A percentile compares a stretch with the other conserved stretches of the same genome.
phyloP scores from a whole-genome alignment of 1,140 invertebrate genomes.

The Drosophila parabipectinata region DNA sequence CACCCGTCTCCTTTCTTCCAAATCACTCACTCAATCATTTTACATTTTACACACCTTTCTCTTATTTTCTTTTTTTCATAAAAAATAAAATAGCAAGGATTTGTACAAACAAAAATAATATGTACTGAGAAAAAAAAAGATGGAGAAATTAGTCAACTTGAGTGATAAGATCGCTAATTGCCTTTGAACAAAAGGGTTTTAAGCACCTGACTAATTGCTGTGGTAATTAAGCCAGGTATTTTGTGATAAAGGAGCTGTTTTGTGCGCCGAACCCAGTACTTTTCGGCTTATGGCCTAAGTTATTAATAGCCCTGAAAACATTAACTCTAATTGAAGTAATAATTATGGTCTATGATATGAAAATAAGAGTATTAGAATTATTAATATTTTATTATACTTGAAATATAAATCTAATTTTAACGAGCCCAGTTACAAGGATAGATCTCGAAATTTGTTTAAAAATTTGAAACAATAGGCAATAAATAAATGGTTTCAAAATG shows the following conservation, averaged over 20 bases:
- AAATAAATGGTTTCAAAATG: no score
- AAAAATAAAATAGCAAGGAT: neutral
- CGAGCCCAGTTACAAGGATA: no score
- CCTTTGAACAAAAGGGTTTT: conserved; percentile 3
- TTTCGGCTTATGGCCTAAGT: neutral
- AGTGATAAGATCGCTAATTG: conserved; percentile 5
- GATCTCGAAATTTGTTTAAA: no score
- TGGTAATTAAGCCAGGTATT: neutral
- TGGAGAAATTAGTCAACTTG: neutral
- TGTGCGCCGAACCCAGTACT: neutral
- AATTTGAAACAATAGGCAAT: no score
- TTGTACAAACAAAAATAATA: neutral
- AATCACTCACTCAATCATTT: conserved; percentile 8
- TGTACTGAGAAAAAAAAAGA: neutral
- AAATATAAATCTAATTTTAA: no score
- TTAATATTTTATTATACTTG: no score
- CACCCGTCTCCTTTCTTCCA: neutral
- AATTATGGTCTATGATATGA: no score
- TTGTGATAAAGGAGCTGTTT: neutral
- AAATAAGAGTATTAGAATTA: neutral
- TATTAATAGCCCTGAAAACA: neutral
- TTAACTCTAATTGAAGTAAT: neutral
- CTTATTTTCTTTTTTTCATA: neutral
- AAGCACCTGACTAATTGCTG: conserved; percentile 1
- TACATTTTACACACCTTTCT: neutral